Conservation (phyloP, 92 coral and sea anemone species). For the Palythoa grandis region DNA sequence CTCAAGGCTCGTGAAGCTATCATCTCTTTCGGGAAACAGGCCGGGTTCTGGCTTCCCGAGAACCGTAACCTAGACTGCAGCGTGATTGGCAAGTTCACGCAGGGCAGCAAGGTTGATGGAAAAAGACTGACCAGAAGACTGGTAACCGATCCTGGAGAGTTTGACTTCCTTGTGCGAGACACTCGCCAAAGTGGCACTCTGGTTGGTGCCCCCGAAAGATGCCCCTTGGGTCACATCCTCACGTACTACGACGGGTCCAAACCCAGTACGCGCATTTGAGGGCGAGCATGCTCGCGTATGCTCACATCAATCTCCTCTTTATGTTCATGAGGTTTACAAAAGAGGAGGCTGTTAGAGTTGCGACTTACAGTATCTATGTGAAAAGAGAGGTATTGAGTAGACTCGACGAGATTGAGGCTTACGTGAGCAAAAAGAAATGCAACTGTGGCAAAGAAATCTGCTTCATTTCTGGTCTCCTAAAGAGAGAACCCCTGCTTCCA, state of each 20-base stretch:
- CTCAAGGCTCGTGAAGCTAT: background rate
- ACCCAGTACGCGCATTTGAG: conserved; percentile 26
- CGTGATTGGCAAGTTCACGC: background rate
- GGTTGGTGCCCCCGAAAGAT: background rate
- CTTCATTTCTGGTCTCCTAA: too few relatives aligned
- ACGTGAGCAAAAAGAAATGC: too few relatives aligned
- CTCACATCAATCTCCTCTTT: background rate
- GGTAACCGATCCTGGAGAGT: too few relatives aligned
- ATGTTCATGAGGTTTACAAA: background rate
- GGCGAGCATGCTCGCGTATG: too few relatives aligned
- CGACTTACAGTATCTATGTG: conserved; percentile 6
- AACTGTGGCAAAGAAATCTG: background rate
- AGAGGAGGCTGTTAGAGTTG: conserved; percentile 28
- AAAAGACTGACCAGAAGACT: too few relatives aligned
- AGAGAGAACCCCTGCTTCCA: too few relatives aligned
- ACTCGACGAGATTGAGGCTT: background rate
- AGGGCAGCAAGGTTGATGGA: conserved; percentile 11
- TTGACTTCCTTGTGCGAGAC: background rate
- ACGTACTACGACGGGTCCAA: background rate
- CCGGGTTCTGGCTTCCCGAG: background rate
- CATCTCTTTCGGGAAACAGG: conserved; percentile 2
- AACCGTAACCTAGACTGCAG: background rate
- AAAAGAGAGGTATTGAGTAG: background rate
- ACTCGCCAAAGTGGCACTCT: conserved; percentile 5
- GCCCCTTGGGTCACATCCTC: background rate